Base-by-base conservation (phyloP, 30 jellyfish, hydroid and myxozoan genomes). In the Turritopsis dohrnii region DNA sequence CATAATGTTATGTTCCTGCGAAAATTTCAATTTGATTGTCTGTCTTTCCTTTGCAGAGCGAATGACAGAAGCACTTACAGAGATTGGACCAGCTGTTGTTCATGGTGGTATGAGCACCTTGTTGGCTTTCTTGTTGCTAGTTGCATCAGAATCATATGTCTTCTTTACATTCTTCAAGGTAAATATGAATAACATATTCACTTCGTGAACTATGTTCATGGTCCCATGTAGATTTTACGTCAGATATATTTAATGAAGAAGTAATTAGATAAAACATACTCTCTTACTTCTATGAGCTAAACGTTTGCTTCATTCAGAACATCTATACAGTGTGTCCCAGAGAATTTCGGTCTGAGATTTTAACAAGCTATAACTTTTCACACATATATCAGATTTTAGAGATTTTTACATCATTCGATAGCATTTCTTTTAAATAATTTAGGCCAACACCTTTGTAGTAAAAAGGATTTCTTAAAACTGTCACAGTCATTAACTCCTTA, bases 81-180 rank as follows among this genome's bases (percentile, higher is more conserved):
- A 86, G 7, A 80, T 86, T 29, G 94, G 89, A 8, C 94, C 94
- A 17, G 94, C 94, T 54, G 94, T 86, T 8, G 28, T 86, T 16
- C 87, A 86, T 60, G 94, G 94, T 1, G 94, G 94, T n/a, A 52
- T 80, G 52, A 79, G 89, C 52, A 86, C 94, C 28, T 28, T 83
- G 21, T 21, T 86, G 84, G 94, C 94, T n/a, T 77, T 86, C 28
- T 4, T 54, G 0, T 41, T 76, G 28, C 30, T 86, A 52, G 84
- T 74, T 20, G 89, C 89, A 71, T 86, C 94, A 0, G 83, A 76
- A n/a, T 86, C 94, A 8, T 86, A 86, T 72, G 90, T 72, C 31
- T 86, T 86, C 86, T 25, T 25, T 19, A 76, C 86, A 13, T 86
- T 86, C 81, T 86, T 86, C 89, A 86, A 86, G 85, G 94, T 86